Conservation (phyloP, 2,113 vertebrate species). For the Stomatorhinus ivindoensis region DNA sequence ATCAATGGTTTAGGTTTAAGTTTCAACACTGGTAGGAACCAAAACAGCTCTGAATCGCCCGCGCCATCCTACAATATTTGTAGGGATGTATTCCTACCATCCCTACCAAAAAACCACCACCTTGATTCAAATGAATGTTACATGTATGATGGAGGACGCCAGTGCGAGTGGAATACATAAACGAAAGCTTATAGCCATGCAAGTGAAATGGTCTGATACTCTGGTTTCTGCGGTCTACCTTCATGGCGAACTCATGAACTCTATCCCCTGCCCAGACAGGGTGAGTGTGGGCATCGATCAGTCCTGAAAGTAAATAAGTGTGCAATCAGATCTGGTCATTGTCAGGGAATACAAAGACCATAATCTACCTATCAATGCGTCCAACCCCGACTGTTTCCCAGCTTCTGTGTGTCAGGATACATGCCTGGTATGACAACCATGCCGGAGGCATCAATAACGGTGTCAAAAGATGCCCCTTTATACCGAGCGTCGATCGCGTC, state of each 20-base stretch:
- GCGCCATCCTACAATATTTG: background rate
- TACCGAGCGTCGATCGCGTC: constrained; percentile 64
- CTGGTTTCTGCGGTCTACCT: constrained; percentile 63
- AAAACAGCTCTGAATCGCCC: background rate
- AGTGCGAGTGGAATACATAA: background rate
- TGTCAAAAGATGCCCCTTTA: constrained; percentile 66
- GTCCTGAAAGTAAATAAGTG: constrained; percentile 60
- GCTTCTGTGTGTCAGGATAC: constrained; percentile 13
- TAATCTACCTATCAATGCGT: background rate
- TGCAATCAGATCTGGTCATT: background rate
- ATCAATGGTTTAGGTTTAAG: background rate
- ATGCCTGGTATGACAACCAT: constrained; percentile 87
- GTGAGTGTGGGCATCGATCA: constrained; percentile 93
- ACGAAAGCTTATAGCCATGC: background rate
- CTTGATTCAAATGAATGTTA: background rate
- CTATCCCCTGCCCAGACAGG: constrained; percentile 94
- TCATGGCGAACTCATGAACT: constrained; percentile 96
- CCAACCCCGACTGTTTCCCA: background rate
- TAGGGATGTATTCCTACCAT: background rate
- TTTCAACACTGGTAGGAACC: background rate
- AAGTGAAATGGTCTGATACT: background rate
- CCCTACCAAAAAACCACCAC: background rate
- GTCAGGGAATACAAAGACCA: background rate
- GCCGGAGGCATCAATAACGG: constrained; percentile 78
- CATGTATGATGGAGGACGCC: background rate